These are phyloP conservation scores for Theropithecus gelada DNA, from an alignment of 2,113 vertebrate genomes.

Conservation along the genomic window DNA sequence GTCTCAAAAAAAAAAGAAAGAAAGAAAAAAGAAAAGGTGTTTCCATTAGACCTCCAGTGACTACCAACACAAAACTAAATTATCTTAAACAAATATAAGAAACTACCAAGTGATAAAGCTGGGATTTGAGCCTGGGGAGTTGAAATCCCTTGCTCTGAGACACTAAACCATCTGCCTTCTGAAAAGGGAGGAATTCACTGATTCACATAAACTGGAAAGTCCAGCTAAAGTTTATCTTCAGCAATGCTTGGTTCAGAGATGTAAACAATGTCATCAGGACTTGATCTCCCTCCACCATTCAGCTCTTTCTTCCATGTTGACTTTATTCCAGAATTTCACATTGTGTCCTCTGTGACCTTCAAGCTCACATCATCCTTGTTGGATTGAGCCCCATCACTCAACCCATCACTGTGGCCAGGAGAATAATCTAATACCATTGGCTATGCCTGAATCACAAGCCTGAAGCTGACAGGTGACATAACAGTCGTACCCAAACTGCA, in stretches of 20 bases:
- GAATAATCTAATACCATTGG: background rate
- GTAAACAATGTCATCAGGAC: background rate
- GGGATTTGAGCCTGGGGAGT: background rate
- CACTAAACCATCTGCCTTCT: background rate
- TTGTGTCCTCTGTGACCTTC: background rate
- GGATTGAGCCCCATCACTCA: background rate
- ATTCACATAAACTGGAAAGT: background rate
- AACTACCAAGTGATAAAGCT: background rate
- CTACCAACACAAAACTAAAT: conserved; percentile 22
- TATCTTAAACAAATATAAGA: background rate
- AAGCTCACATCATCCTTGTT: background rate
- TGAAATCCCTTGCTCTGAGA: background rate
- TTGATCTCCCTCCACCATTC: background rate
- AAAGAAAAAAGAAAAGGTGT: background rate
- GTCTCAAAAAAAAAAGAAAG: no score
- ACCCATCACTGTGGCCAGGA: background rate
- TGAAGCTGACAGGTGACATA: background rate
- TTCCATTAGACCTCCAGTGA: background rate
- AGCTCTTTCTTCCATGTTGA: background rate
- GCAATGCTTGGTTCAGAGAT: background rate
- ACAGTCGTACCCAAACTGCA: background rate
- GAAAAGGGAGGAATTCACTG: background rate
- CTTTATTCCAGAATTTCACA: background rate
- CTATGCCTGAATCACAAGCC: background rate
- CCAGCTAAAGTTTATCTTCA: background rate